Conservation (phyloP, 2,888 invertebrate species). For the Galeruca laticollis region DNA sequence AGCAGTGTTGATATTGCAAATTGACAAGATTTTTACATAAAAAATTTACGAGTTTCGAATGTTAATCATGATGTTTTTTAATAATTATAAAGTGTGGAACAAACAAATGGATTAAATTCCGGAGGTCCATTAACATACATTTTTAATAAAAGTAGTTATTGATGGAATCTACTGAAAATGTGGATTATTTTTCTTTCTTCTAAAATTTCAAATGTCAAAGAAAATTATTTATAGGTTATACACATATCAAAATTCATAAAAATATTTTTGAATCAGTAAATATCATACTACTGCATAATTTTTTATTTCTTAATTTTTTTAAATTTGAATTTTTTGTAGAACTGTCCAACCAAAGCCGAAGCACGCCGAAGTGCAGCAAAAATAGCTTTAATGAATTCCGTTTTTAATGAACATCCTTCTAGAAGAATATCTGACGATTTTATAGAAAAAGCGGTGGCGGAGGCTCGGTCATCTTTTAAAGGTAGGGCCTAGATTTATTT, state of each 20-base stretch:
- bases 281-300: too few species aligned
- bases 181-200: too few species aligned
- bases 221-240: too few species aligned
- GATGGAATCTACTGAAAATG: background rate
- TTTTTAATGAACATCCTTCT: slow-evolving; percentile 96
- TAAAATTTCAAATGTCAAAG: too few species aligned
- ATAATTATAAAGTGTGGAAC: too few species aligned
- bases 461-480: slow-evolving; percentile 90
- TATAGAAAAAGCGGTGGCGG: slow-evolving; percentile 92
- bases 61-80: background rate
- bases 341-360: slow-evolving; percentile 95
- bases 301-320: too few species aligned
- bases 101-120: too few species aligned
- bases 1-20: background rate
- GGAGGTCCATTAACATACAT: too few species aligned
- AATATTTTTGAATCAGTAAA: too few species aligned
- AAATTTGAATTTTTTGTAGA: slow-evolving; percentile 69
- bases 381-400: slow-evolving; percentile 96
- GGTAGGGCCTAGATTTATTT: slow-evolving; percentile 22
- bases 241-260: too few species aligned
- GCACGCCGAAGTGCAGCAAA: slow-evolving; percentile 94
- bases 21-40: background rate
- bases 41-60: background rate
- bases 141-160: background rate
- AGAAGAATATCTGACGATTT: slow-evolving; percentile 93